phyloP scores from a whole-genome alignment of 2,888 invertebrate genomes.

The Cantharis nigra region DNA sequence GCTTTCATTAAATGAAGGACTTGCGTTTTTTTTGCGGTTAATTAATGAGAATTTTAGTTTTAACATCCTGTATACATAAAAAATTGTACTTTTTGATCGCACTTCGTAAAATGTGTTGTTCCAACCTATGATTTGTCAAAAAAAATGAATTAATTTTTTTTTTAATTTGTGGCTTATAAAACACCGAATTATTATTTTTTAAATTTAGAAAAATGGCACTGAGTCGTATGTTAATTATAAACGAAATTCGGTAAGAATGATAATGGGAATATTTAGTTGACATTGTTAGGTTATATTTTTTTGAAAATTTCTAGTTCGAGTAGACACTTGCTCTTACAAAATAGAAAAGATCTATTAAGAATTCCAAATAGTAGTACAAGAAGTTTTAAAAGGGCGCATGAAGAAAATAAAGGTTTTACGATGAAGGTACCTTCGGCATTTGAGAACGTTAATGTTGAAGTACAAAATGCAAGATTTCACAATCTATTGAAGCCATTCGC shows the following conservation, averaged over 20 bases:
- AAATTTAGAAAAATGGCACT: constrained; percentile 41
- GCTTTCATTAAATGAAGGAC: no score
- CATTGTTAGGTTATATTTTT: constrained; percentile 3
- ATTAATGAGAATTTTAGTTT: no score
- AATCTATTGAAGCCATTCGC: constrained; percentile 65
- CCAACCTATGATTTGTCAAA: background rate
- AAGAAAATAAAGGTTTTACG: constrained; percentile 36
- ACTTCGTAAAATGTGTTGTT: background rate
- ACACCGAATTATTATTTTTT: background rate
- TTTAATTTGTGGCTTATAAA: background rate
- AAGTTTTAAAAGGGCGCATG: constrained; percentile 33
- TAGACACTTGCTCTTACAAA: constrained; percentile 18
- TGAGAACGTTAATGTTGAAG: constrained; percentile 53
- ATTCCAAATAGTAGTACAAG: constrained; percentile 29
- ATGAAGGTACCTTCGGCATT: constrained; percentile 52
- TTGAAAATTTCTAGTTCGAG: constrained; percentile 14
- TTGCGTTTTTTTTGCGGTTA: no score
- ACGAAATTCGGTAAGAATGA: constrained; percentile 41
- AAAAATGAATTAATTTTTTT: background rate
- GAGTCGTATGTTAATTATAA: constrained; percentile 44
- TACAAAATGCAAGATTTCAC: constrained; percentile 55
- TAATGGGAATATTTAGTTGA: constrained; percentile 4
- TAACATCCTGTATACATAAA: no score
- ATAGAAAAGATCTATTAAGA: constrained; percentile 16
- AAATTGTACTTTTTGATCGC: background rate